Conservation (phyloP, 2,797 vertebrate species). For the Liparis tanakae region DNA sequence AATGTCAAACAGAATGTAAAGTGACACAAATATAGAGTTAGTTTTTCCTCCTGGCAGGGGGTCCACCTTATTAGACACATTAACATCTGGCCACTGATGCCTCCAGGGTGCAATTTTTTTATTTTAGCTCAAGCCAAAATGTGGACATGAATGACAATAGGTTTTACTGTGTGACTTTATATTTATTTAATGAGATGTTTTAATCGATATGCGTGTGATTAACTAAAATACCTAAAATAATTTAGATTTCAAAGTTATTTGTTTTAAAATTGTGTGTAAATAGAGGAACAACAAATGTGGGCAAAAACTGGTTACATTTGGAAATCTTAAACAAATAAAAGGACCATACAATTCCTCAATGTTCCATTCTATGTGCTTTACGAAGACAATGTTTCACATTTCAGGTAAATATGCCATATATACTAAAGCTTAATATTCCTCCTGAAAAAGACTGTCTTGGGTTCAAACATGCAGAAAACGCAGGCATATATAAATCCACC, state of each 20-base stretch:
- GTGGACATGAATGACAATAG: conserved; percentile 4
- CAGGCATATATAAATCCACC: background rate
- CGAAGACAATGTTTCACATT: background rate
- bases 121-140: conserved; percentile 18
- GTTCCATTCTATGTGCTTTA: background rate
- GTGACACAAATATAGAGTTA: conserved; percentile 60
- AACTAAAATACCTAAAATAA: background rate
- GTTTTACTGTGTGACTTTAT: no score
- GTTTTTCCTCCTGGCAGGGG: conserved; percentile 37
- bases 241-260: background rate
- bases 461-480: background rate
- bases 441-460: background rate
- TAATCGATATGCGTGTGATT: background rate
- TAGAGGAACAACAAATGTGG: background rate
- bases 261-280: background rate
- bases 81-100: conserved; percentile 42
- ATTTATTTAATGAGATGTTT: background rate
- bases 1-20: conserved; percentile 56
- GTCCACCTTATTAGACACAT: conserved; percentile 55
- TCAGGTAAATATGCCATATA: background rate
- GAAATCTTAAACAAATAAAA: background rate
- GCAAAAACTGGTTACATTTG: background rate
- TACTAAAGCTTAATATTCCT: background rate
- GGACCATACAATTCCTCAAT: background rate
- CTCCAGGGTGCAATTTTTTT: conserved; percentile 12